A percentile compares a stretch with the other conserved stretches of the same genome.
Evolutionary conservation across 2,797 vertebrate species (phyloP).

Genomic region (Dermochelys coriacea): DNA sequence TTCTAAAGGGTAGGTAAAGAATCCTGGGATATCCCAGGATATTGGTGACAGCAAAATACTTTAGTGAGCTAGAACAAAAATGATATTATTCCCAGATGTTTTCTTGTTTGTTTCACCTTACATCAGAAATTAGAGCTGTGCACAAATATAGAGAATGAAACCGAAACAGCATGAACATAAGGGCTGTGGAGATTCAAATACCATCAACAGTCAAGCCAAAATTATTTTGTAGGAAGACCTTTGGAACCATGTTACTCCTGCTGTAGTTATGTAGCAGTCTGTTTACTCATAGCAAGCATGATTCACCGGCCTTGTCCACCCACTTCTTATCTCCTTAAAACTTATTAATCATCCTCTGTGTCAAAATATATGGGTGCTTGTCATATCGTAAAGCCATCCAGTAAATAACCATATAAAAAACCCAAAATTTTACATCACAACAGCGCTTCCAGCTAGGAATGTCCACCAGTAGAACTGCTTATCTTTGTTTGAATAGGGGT

Average conservation of each 20-base stretch:
- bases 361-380: slow-evolving; percentile 62
- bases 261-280: not conserved
- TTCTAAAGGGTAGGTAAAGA: not conserved
- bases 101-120: not conserved
- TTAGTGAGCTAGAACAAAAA: not conserved
- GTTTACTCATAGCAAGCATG: slow-evolving; percentile 35
- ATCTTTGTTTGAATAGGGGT: not conserved
- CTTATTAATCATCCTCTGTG: slow-evolving; percentile 54
- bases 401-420: slow-evolving; percentile 28
- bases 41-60: slow-evolving; percentile 3
- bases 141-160: not conserved
- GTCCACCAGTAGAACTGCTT: not conserved
- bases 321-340: slow-evolving; percentile 52
- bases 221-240: not conserved
- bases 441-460: slow-evolving; percentile 13
- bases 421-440: slow-evolving; percentile 13
- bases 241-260: not conserved
- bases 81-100: not conserved
- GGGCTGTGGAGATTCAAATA: not conserved
- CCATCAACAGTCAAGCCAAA: not conserved
- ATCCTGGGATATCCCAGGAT: not conserved
- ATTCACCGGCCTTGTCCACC: slow-evolving; percentile 52
- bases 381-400: slow-evolving; percentile 34
- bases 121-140: not conserved
- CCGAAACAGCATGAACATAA: not conserved